Evolutionary conservation across 2,888 invertebrate species (phyloP), one percentile per base, ranked within the genome.

Genomic region (Ectemnius continuus): DNA sequence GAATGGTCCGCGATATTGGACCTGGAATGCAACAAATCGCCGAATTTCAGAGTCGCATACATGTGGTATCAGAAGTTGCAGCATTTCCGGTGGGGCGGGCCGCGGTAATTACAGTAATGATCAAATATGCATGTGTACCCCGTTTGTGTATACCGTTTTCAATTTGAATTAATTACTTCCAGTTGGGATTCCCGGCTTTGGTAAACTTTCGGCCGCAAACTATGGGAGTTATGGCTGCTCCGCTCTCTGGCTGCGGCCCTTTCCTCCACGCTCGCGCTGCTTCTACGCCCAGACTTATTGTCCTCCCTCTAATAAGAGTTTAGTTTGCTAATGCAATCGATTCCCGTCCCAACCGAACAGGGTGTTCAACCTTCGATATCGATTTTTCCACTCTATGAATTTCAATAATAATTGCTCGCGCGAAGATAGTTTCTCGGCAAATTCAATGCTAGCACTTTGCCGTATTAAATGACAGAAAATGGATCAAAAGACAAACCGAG

Each of bases 191-290:
- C 1, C n/a, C 52, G 16, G 16, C 52, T 16, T 16, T 52, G 16
- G 52, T 14, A 52, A 52, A 52, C 52, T 52, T 52, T 52, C 52
- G 52, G 16, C 52, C 16, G 16, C 52, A 52, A 52, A 52, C 52
- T 52, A 52, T 52, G 14, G 52, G 52, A 52, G 16, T 52, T 52
- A 52, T 52, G n/a, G 52, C 16, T 52, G 52, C 16, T 52, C 16
- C 16, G 52, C 16, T 16, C 16, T 16, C 2, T 23, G 52, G 52
- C 6, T 52, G 52, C 16, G 52, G 52, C 52, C n/a, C 52, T 14
- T 52, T 52, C 16, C n/a, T 52, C 52, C 16, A 8, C 52, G 16
- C 52, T 52, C 16, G 1, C 52, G 16, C 52, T 52, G 11, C 14
- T 52, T 52, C 36, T 11, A 36, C 36, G 36, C 36, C 8, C 36